Percentiles rank a stretch among this genome's conserved stretches.
These are phyloP conservation scores for Teleogryllus occipitalis DNA, from an alignment of 1,140 invertebrate genomes.

Conservation along the genomic window DNA sequence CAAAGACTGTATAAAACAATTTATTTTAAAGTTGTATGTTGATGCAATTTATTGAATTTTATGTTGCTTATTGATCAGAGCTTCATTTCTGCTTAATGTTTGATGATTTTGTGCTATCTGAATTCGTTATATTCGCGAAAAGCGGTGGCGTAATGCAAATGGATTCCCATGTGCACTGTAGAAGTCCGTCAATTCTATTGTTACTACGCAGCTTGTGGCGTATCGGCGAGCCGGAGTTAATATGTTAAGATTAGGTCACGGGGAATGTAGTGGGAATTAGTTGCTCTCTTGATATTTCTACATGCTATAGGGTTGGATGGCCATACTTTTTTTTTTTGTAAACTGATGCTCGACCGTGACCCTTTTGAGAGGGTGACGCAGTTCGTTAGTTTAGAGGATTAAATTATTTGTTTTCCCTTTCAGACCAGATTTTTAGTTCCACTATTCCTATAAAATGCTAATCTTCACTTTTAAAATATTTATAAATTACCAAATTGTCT, in stretches of 20 bases:
- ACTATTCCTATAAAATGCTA: too few relatives aligned
- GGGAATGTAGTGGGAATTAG: too few relatives aligned
- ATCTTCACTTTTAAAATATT: too few relatives aligned
- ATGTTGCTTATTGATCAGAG: too few relatives aligned
- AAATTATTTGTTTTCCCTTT: not conserved
- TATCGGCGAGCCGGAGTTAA: not conserved
- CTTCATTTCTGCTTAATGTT: not conserved
- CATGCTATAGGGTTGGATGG: too few relatives aligned
- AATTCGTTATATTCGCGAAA: not conserved
- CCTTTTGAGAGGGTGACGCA: not conserved
- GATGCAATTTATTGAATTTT: too few relatives aligned
- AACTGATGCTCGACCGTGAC: not conserved
- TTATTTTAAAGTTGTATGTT: not conserved
- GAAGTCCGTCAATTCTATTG: conserved; percentile 11
- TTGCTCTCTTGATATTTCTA: too few relatives aligned
- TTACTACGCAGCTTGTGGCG: not conserved
- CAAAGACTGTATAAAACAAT: conserved; percentile 15
- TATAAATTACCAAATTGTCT: too few relatives aligned
- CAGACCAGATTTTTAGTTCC: too few relatives aligned
- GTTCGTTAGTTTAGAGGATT: not conserved
- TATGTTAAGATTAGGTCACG: not conserved
- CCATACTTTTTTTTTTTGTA: not conserved
- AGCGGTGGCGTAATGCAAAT: not conserved
- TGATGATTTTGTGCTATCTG: not conserved
- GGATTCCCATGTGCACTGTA: conserved; percentile 12